Conservation (phyloP, 2,113 vertebrate species). For the Mormyrus iriodes region DNA sequence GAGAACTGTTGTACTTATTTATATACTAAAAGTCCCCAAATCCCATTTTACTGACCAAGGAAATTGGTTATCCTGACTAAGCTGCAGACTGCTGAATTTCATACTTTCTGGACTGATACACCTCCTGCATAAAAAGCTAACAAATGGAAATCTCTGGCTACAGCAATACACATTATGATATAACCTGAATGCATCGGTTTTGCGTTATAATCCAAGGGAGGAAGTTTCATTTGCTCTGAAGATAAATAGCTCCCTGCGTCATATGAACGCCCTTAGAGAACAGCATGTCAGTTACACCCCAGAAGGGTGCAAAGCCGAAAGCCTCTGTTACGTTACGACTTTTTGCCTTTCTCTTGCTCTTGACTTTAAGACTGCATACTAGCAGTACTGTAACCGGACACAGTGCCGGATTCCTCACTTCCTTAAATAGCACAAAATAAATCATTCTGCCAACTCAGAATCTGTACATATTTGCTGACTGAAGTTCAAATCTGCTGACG, state of each 20-base stretch:
- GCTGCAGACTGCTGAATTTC: not conserved
- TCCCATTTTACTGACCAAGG: not conserved
- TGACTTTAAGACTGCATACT: not conserved
- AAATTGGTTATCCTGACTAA: not conserved
- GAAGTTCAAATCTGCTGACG: slow-evolving; percentile 21
- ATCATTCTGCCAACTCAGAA: slow-evolving; percentile 15
- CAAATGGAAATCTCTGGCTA: not conserved
- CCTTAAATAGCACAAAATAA: slow-evolving; percentile 12
- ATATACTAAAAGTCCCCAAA: not conserved
- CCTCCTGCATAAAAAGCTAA: not conserved
- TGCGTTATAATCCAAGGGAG: not conserved
- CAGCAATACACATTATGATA: not conserved
- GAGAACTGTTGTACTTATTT: not conserved
- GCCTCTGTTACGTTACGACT: not conserved
- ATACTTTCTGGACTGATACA: not conserved
- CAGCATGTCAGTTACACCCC: not conserved
- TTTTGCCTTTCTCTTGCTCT: not conserved
- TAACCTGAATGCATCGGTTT: not conserved
- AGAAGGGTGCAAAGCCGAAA: not conserved
- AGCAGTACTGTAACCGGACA: not conserved
- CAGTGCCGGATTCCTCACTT: not conserved
- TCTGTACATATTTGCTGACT: slow-evolving; percentile 12
- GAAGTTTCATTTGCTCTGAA: not conserved
- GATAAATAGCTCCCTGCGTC: not conserved
- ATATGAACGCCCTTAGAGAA: not conserved